phyloP scores from a whole-genome alignment of 2,888 invertebrate genomes.

The Rhyacophila evoluta region DNA sequence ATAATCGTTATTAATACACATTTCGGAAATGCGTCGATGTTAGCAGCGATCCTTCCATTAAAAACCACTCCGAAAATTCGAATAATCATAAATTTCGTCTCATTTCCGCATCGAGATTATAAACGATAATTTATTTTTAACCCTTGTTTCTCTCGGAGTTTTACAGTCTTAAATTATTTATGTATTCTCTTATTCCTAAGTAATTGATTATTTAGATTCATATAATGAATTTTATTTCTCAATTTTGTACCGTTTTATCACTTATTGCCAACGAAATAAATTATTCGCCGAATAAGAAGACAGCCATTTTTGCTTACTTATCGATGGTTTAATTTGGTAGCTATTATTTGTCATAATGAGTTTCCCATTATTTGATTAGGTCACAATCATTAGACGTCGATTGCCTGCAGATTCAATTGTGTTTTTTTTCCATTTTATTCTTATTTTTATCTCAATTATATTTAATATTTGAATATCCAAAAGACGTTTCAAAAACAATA shows the following conservation, averaged over 20 bases:
- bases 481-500: too few species aligned
- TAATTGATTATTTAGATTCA: neutral
- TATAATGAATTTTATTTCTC: neutral
- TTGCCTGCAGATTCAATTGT: too few species aligned
- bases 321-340: too few species aligned
- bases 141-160: neutral
- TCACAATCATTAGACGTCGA: too few species aligned
- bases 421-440: too few species aligned
- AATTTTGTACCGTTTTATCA: neutral
- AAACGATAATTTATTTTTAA: neutral
- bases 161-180: neutral
- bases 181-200: neutral
- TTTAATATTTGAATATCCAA: too few species aligned
- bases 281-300: too few species aligned
- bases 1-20: neutral
- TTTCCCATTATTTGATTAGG: too few species aligned
- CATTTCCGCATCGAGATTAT: neutral
- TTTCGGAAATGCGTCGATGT: neutral
- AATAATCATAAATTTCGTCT: slow-evolving; percentile 12
- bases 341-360: too few species aligned
- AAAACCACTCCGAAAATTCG: neutral
- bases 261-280: too few species aligned
- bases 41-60: neutral
- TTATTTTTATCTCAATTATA: too few species aligned
- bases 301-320: too few species aligned